Evolutionary conservation across 2,888 invertebrate species (phyloP).

Genomic region (Stenodera caucasica): DNA sequence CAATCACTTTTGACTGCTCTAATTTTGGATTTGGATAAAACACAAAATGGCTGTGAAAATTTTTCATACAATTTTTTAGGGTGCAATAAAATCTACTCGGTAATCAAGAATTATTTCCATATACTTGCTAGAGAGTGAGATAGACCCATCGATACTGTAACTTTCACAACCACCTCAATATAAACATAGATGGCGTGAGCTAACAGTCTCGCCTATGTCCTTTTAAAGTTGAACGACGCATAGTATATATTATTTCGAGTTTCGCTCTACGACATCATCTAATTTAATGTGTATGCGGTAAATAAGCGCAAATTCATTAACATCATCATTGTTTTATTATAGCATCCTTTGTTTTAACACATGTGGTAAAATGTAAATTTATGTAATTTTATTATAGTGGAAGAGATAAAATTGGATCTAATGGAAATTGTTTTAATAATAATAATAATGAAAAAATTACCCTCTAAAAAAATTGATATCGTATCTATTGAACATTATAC

Average conservation of each 20-base stretch:
- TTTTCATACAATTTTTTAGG: too few species aligned
- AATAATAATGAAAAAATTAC: neutral
- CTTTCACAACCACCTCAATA: too few species aligned
- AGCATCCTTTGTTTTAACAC: neutral
- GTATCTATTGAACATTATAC: neutral
- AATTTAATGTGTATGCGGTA: neutral
- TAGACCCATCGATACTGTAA: too few species aligned
- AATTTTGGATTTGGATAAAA: neutral
- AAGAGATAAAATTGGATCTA: neutral
- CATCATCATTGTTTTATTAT: neutral
- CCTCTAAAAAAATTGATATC: neutral
- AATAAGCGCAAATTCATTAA: neutral
- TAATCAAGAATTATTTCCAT: too few species aligned
- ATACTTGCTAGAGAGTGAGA: too few species aligned
- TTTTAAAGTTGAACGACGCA: too few species aligned
- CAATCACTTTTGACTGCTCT: slow-evolving; percentile 25
- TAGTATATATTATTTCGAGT: too few species aligned
- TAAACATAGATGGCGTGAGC: too few species aligned
- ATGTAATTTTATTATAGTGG: slow-evolving; percentile 5
- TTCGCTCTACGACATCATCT: too few species aligned
- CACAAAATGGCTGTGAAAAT: neutral
- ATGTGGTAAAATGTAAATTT: neutral
- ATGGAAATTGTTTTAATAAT: neutral
- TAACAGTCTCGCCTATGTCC: too few species aligned
- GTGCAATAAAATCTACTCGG: too few species aligned